Evolutionary conservation across 2,113 vertebrate species (phyloP).

Genomic region (Sinocyclocheilus anophthalmus): DNA sequence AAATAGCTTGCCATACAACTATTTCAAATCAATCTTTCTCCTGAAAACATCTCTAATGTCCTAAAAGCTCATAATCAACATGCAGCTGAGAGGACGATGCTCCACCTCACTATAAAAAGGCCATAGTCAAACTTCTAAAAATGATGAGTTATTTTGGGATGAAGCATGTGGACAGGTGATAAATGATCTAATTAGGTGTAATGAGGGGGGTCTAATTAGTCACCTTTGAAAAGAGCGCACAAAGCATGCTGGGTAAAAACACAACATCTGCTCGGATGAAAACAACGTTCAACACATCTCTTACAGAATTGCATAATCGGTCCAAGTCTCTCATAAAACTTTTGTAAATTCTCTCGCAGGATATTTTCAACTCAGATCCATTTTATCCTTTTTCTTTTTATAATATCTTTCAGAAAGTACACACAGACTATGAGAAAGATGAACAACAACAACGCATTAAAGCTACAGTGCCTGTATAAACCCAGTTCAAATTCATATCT

Average conservation of each 20-base stretch:
- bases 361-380: background rate
- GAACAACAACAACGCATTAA: background rate
- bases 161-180: slow-evolving; percentile 4
- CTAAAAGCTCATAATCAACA: background rate
- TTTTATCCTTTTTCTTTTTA: background rate
- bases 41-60: background rate
- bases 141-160: background rate
- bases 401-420: background rate
- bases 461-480: background rate
- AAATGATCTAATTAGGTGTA: slow-evolving; percentile 27
- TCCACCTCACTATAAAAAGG: background rate
- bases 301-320: background rate
- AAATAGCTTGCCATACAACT: background rate
- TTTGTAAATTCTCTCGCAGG: background rate
- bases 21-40: background rate
- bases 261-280: background rate
- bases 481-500: background rate
- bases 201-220: slow-evolving; percentile 6
- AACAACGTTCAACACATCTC: background rate
- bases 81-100: background rate
- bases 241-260: slow-evolving; percentile 24
- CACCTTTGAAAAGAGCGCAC: slow-evolving; percentile 21
- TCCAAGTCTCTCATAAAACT: background rate
- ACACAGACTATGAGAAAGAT: background rate
- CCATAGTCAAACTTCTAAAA: background rate